These are phyloP conservation scores for Gerris buenoi DNA, from an alignment of 1,140 invertebrate species.

Conservation along the genomic window DNA sequence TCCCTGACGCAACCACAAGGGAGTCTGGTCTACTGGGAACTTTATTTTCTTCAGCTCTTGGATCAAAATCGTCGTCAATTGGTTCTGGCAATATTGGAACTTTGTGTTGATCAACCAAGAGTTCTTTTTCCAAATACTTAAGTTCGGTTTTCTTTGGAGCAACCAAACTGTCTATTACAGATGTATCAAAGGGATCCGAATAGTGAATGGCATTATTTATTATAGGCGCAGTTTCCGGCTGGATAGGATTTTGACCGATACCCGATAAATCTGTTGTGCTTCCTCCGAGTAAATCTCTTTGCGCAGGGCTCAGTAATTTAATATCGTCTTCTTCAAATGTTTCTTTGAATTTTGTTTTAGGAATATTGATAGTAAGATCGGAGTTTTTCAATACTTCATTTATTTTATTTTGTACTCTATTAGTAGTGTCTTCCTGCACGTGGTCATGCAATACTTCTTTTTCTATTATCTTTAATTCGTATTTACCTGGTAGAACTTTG, in stretches of 20 bases:
- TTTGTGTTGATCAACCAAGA: conserved; percentile 32
- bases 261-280: conserved; percentile 56
- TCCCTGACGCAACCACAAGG: conserved; percentile 14
- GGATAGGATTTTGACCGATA: conserved; percentile 48
- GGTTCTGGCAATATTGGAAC: conserved; percentile 14
- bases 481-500: conserved; percentile 51
- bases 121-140: conserved; percentile 59
- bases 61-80: conserved; percentile 53
- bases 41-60: conserved; percentile 34
- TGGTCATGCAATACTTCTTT: conserved; percentile 33
- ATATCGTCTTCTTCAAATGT: conserved; percentile 9
- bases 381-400: conserved; percentile 40
- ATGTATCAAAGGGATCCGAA: conserved; percentile 69
- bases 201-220: not conserved
- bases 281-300: conserved; percentile 32
- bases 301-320: conserved; percentile 14
- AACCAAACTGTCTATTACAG: conserved; percentile 47
- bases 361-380: conserved; percentile 30
- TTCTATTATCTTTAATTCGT: conserved; percentile 44
- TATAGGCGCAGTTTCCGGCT: conserved; percentile 34
- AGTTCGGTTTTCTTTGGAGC: conserved; percentile 60
- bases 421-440: conserved; percentile 37
- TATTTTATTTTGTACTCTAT: conserved; percentile 8
- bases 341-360: not conserved
- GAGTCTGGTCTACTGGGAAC: conserved; percentile 16